Percentiles rank a stretch among this genome's conserved stretches.
phyloP scores from a whole-genome alignment of 2,888 invertebrate genomes.

The Lasioglossum morio region DNA sequence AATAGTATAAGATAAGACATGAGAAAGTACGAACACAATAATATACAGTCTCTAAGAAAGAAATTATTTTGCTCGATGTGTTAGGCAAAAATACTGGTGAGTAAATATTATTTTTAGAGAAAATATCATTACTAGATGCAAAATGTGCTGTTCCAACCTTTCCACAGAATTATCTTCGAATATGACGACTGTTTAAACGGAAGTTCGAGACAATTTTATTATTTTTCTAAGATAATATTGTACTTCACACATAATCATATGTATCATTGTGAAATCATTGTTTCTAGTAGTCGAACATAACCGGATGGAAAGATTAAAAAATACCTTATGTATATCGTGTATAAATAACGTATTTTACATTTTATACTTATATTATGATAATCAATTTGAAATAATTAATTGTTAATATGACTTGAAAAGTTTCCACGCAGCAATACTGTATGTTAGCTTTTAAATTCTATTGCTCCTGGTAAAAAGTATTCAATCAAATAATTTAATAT shows the following conservation, averaged over 20 bases:
- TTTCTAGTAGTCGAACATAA: neutral
- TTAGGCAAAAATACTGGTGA: neutral
- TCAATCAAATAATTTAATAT: neutral
- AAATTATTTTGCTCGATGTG: neutral
- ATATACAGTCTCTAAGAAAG: constrained; percentile 1
- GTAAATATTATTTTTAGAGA: neutral
- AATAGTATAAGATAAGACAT: constrained; percentile 16
- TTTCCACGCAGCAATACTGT: neutral
- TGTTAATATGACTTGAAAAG: neutral
- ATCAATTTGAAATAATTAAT: neutral
- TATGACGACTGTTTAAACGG: neutral
- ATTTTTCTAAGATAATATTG: neutral
- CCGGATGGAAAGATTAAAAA: neutral
- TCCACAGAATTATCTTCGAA: constrained; percentile 4
- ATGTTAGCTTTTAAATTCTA: neutral
- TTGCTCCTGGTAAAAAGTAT: constrained; percentile 5
- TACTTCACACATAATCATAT: neutral
- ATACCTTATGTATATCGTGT: neutral
- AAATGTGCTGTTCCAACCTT: constrained; percentile 1
- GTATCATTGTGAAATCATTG: neutral
- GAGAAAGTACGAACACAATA: constrained; percentile 18
- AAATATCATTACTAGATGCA: neutral
- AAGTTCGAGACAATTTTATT: neutral
- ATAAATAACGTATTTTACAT: constrained; percentile 2
- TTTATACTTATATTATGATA: neutral